Evolutionary conservation across 2,113 vertebrate species (phyloP).

Genomic region (Varanus komodoensis): DNA sequence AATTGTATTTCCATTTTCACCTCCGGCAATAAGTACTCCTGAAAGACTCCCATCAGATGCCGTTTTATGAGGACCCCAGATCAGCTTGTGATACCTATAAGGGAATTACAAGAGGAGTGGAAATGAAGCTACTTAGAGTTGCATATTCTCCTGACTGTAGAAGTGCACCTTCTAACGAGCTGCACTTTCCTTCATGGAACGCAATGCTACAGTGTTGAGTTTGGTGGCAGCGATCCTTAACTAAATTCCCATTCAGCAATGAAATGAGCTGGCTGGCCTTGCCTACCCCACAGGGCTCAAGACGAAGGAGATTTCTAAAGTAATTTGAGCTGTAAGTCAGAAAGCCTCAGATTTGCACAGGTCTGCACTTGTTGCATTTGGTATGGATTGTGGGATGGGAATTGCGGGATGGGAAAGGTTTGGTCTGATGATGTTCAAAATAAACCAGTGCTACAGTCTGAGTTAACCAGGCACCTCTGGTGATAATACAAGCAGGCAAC

Average conservation of each 20-base stretch:
- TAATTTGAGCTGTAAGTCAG: neutral
- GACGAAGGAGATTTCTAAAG: neutral
- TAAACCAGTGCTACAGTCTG: neutral
- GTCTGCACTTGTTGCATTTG: neutral
- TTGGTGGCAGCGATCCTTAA: neutral
- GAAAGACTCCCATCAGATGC: slow-evolving; percentile 75
- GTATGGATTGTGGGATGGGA: neutral
- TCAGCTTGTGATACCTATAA: slow-evolving; percentile 94
- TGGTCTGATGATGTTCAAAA: neutral
- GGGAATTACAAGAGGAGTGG: slow-evolving; percentile 36
- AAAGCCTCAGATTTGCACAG: neutral
- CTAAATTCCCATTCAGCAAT: neutral
- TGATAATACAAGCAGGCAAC: neutral
- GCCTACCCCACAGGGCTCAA: neutral
- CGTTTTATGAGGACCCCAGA: slow-evolving; percentile 90
- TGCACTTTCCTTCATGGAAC: neutral
- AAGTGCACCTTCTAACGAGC: neutral
- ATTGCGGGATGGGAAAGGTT: neutral
- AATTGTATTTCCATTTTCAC: slow-evolving; percentile 94
- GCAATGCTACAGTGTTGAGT: neutral
- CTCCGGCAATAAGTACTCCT: slow-evolving; percentile 92
- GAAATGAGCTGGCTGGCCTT: neutral
- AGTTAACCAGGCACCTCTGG: neutral
- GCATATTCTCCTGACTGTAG: no score
- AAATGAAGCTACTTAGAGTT: neutral